phyloP scores from a whole-genome alignment of 2,888 invertebrate species.

The Azorinus chamasolen region DNA sequence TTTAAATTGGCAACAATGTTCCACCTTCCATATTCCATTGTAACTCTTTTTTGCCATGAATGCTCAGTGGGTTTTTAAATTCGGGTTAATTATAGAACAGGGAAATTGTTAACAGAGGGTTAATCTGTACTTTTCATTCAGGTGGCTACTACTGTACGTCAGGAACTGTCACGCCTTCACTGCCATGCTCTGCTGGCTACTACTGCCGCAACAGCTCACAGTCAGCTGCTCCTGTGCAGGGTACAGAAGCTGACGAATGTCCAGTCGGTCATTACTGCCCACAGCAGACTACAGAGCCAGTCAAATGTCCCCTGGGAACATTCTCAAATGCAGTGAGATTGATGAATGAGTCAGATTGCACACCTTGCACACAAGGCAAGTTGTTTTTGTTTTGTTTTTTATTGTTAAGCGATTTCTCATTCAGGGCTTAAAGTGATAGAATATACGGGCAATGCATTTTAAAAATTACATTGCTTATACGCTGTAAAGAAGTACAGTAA shows the following conservation, averaged over 20 bases:
- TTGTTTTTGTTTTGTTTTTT: not conserved
- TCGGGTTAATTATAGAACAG: too few species aligned
- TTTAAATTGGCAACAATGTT: too few species aligned
- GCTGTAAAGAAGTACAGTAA: too few species aligned
- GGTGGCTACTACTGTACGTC: slow-evolving; percentile 81
- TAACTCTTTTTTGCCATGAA: too few species aligned
- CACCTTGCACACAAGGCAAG: slow-evolving; percentile 77
- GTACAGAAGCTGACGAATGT: slow-evolving; percentile 79
- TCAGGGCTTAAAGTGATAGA: too few species aligned
- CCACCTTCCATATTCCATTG: too few species aligned
- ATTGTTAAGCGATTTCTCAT: too few species aligned
- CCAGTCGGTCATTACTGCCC: slow-evolving; percentile 84
- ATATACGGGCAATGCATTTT: too few species aligned
- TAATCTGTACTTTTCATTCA: slow-evolving; percentile 48
- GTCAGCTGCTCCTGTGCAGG: slow-evolving; percentile 80
- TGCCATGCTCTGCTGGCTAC: slow-evolving; percentile 79
- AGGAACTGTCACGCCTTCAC: slow-evolving; percentile 78
- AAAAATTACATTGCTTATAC: too few species aligned
- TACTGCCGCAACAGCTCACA: slow-evolving; percentile 79
- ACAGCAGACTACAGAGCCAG: slow-evolving; percentile 78
- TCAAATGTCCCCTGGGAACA: slow-evolving; percentile 79
- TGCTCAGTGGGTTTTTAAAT: too few species aligned
- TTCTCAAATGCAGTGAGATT: slow-evolving; percentile 81
- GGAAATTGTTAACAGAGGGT: too few species aligned
- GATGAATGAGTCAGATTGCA: slow-evolving; percentile 80